phyloP scores from a whole-genome alignment of 1,140 invertebrate species.

The Drosophila teissieri region DNA sequence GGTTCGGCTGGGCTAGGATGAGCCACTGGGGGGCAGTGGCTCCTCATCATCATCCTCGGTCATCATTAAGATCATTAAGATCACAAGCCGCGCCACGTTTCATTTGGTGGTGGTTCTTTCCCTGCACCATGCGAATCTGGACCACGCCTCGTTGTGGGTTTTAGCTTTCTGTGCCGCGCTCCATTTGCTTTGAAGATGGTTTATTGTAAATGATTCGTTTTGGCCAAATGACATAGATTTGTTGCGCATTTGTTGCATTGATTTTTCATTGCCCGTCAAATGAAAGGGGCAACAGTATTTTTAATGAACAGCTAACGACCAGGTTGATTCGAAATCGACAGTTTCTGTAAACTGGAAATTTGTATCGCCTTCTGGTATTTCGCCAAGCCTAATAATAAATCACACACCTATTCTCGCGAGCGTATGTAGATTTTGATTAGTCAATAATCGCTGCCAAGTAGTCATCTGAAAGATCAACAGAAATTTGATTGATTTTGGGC shows the following conservation, averaged over 20 bases:
- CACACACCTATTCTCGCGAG: constrained; percentile 2
- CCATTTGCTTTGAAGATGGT: constrained; percentile 82
- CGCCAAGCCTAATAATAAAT: constrained; percentile 8
- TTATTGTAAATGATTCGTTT: constrained; percentile 84
- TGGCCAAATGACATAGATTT: constrained; percentile 76
- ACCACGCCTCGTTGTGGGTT: constrained; percentile 33
- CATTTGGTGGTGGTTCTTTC: constrained; percentile 56
- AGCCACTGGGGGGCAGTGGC: constrained; percentile 13
- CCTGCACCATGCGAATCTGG: constrained; percentile 5
- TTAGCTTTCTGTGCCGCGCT: constrained; percentile 61
- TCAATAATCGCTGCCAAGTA: constrained; percentile 44
- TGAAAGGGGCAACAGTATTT: constrained; percentile 16
- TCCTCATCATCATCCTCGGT: background rate
- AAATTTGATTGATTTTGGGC: constrained; percentile 68
- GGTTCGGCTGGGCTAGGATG: constrained; percentile 13
- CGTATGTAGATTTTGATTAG: constrained; percentile 30
- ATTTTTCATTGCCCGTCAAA: constrained; percentile 68
- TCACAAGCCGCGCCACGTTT: constrained; percentile 71
- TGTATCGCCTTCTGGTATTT: background rate
- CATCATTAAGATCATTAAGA: constrained; percentile 80
- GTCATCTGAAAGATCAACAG: constrained; percentile 29
- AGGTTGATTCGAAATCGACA: background rate
- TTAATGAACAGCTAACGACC: background rate
- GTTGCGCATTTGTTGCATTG: constrained; percentile 77
- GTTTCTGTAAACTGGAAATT: constrained; percentile 10